phyloP scores from a whole-genome alignment of 2,797 vertebrate genomes.

The Ibycter americanus region DNA sequence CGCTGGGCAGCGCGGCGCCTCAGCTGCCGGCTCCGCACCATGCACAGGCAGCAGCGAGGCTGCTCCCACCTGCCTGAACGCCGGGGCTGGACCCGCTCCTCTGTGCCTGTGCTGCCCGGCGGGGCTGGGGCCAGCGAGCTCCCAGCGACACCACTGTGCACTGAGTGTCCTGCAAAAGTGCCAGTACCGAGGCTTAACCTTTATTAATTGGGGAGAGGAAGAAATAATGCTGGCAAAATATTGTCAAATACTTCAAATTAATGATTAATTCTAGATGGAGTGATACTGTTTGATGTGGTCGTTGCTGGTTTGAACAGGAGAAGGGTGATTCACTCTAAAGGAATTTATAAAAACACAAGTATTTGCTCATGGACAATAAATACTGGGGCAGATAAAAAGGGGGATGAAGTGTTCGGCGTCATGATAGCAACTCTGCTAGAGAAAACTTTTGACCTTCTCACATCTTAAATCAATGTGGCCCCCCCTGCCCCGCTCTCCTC shows the following conservation, averaged over 20 bases:
- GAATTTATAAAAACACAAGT: slow-evolving; percentile 78
- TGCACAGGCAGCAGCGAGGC: background rate
- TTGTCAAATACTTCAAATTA: slow-evolving; percentile 71
- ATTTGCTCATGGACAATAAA: slow-evolving; percentile 79
- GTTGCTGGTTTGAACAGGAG: slow-evolving; percentile 73
- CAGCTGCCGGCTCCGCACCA: background rate
- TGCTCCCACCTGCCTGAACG: background rate
- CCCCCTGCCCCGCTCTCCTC: rapidly evolving
- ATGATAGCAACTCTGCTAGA: slow-evolving; percentile 25
- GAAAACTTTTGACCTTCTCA: slow-evolving; percentile 68
- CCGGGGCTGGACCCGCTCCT: background rate
- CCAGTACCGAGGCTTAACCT: slow-evolving; percentile 34
- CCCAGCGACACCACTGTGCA: background rate
- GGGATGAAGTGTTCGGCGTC: background rate
- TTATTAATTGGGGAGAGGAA: slow-evolving; percentile 59
- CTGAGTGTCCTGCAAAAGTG: background rate
- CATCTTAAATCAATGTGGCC: slow-evolving; percentile 44
- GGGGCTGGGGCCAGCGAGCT: background rate
- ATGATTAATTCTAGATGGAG: slow-evolving; percentile 77
- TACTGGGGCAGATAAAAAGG: slow-evolving; percentile 66
- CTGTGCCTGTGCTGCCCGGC: background rate
- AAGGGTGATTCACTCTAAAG: slow-evolving; percentile 73
- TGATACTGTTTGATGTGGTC: slow-evolving; percentile 74
- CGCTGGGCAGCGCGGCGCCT: background rate
- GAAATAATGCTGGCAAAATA: slow-evolving; percentile 61